Evolutionary conservation across 2,797 vertebrate species (phyloP), one percentile per base, ranked within the genome.

Genomic region (Sphenopsis melanotis): DNA sequence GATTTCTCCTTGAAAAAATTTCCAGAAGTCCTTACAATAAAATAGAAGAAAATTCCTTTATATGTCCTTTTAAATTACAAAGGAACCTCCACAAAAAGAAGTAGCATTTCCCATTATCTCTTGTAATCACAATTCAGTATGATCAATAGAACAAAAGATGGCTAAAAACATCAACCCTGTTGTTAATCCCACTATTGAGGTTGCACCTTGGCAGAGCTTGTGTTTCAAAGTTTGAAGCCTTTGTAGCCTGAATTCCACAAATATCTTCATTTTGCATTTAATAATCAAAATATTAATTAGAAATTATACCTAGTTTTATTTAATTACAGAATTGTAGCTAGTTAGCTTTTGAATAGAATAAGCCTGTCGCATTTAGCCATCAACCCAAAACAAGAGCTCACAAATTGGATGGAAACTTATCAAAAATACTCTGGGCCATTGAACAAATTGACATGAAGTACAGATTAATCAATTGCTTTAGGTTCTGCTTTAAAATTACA

Each of bases 331-430:
- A 79, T 12, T 83, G 47, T 36, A 75, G 15, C 63, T 96, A 95
- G 91, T 76, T 96, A 95, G 81, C 53, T 95, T 96, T 90, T 96
- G 72, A 91, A 91, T 85, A 92, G 64, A 94, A 90, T 83, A 95
- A 95, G 13, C 23, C 65, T 77, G 57, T 89, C 72, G 92, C 30
- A 75, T 91, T 93, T 70, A 78, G 29, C n/a, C 44, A 69, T 82
- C 55, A 57, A 30, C 34, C 11, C 19, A 59, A 59, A 71, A 77
- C 39, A 90, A 79, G 37, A 32, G 66, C 64, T 79, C 50, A 87
- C 50, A 94, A 89, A 75, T 77, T 83, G 15, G 37, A 75, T 9
- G 19, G 23, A 82, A 90, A 83, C 20, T 17, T 65, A 80, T 37
- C 20, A 93, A 47, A 95, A 65, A 72, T 71, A 37, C 30, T 65